Evolutionary conservation across 2,113 vertebrate genomes (phyloP), one percentile per base, ranked within the genome.

Genomic region (Scopus umbretta): DNA sequence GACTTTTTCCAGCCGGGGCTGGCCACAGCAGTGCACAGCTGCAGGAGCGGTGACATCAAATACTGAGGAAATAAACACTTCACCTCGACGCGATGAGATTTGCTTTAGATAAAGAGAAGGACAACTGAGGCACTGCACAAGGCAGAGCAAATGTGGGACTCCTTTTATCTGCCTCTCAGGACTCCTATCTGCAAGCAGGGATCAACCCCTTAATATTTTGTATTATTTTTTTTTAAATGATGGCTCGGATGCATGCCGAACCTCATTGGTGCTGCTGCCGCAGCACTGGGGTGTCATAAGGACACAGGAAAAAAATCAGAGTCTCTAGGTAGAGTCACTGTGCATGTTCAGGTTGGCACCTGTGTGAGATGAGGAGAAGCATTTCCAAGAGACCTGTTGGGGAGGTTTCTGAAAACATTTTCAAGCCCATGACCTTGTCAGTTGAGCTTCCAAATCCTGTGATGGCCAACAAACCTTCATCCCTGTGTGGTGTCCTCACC

Each of bases 401-500:
- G 61, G 45, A 79, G 58, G 17, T 12, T 93, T 96, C 30, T 38
- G 50, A 83, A 83, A 80, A 9, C 0, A 0, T 67, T 95, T 83
- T 80, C 75, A 62, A 70, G 53, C 79, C 85, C 7, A 4, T 66
- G 85, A 93, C 93, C 74, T 93, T 94, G 87, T 90, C 81, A 94
- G 70, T 4, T 80, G 93, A 90, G 88, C 87, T 96, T 88, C 79
- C 1, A 0, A 92, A 16, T 42, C 62, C 70, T 62, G 86, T 20
- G 66, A 76, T 66, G 91, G 66, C 73, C 91, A 92, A 53, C 66
- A 85, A 84, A 42, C 52, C 86, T 91, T 66, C 84, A 66, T 85
- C 70, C 66, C 58, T 10, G 2, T 34, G 38, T 11, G 0, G n/a
- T 91, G 58, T 79, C 80, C 88, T 95, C 95, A 95, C 50, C 83